Base-by-base conservation (phyloP, 2,797 vertebrate genomes). In the Lophius americanus region DNA sequence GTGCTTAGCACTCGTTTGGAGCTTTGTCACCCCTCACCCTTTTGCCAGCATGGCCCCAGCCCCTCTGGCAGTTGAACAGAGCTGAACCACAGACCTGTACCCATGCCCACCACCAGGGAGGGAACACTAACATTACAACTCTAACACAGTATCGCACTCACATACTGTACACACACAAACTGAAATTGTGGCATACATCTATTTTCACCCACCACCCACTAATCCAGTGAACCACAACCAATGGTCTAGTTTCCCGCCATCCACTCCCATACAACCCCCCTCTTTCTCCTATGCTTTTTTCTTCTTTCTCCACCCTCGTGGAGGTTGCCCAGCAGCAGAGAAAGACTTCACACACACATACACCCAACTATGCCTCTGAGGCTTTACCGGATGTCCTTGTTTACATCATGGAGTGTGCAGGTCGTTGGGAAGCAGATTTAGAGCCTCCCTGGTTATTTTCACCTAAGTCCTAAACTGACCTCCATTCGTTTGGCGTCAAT, bases 321-420 rank as follows among this genome's bases (percentile, higher is more conserved):
- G 84, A 87, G 89, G 90, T 91, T 92, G 90, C 91, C 85, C 88
- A 82, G 91, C 90, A 92, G 89, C 91, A 80, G 56, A 88, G 89
- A 89, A 92, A 91, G 85, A 92, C 82, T 91, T 90, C 81, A 80
- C 85, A 85, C 87, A 86, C 89, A 79, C 85, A 90, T 84, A 81
- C 88, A 84, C 85, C 90, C 88, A 84, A 83, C 87, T 77, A 88
- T 90, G 88, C 84, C 90, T 90, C 86, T 83, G 78, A 91, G 90
- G 87, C 80, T 83, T 91, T 91, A 89, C 90, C 88, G 91, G 91
- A 92, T 91, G 91, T 92, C 89, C 88, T 92, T 92, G 89, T 91
- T 92, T 89, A 88, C 88, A 88, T 90, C 85, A 85, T 87, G 85
- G 85, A 83, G 90, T 82, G 88, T 85, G 85, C 83, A 75, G 81